phyloP scores from a whole-genome alignment of 2,113 vertebrate species.

The Myiagra hebetior region DNA sequence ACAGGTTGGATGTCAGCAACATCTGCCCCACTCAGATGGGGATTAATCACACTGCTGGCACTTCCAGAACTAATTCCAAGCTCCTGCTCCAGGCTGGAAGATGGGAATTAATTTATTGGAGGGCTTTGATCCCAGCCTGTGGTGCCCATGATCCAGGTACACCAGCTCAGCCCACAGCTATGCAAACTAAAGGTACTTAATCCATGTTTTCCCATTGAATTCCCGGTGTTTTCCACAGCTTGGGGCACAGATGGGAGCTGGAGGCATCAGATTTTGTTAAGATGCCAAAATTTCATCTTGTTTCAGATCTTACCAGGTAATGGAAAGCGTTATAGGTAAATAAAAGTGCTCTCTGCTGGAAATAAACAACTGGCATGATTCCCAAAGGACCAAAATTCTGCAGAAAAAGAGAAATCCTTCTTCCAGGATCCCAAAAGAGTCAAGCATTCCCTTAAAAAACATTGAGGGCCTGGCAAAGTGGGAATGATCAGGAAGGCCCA shows the following conservation, averaged over 20 bases:
- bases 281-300: background rate
- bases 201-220: background rate
- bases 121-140: fast-evolving
- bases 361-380: background rate
- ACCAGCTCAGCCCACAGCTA: background rate
- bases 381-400: background rate
- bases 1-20: background rate
- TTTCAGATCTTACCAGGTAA: background rate
- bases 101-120: background rate
- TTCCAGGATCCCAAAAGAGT: background rate
- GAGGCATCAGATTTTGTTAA: background rate
- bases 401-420: background rate
- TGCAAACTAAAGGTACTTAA: background rate
- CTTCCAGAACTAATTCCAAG: background rate
- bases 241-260: background rate
- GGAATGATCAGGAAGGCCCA: fast-evolving
- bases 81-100: background rate
- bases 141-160: background rate
- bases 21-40: background rate
- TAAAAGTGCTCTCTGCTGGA: background rate
- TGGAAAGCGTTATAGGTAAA: background rate
- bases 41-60: background rate
- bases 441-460: background rate
- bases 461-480: fast-evolving
- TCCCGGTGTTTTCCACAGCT: background rate